Base-by-base conservation (phyloP, 2,888 invertebrate species). In the Callinectes sapidus region DNA sequence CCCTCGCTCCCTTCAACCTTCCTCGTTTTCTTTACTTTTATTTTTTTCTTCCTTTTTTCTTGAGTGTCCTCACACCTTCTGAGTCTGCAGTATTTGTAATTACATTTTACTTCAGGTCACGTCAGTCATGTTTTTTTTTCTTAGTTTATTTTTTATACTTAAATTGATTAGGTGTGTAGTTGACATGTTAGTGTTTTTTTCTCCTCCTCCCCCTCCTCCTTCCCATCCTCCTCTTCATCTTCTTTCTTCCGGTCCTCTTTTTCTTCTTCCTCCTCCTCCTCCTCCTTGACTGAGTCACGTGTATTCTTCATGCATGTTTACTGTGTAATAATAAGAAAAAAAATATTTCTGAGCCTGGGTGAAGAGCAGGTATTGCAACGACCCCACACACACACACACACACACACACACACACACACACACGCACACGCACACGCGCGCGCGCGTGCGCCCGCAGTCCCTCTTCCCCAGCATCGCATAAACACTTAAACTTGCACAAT, bases 321-420 rank as follows among this genome's bases (percentile, higher is more conserved):
- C 48, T 48, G 48, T 48, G 48, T 48, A 6, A 48, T 10, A 48
- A 48, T 0, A 48, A 48, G 2, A 61, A 61, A 23, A 61, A 61
- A 61, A 18, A 23, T 61, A 23, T 61, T 61, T 61, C 18, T 3
- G 18, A 61, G 61, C 23, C 18, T 3, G 23, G 61, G 0, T 61
- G 61, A 61, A 61, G 61, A 23, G 10, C n/a, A 28, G 71, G 13
- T n/a, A 28, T 71, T 71, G 71, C 71, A 71, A 71, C 28, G 28
- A 71, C 61, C 71, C n/a, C 71, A 71, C 6, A 71, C 71, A 71
- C 71, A 71, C 71, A 71, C 71, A 71, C 71, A 71, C 71, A 71
- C 71, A 71, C 71, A 71, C 71, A 71, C 71, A 71, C 71, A 71
- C 71, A 71, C 71, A 71, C 71, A 71, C 71, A 71, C 71, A 71